Evolutionary conservation across 2,113 vertebrate species (phyloP).

Genomic region (Oncorhynchus keta): DNA sequence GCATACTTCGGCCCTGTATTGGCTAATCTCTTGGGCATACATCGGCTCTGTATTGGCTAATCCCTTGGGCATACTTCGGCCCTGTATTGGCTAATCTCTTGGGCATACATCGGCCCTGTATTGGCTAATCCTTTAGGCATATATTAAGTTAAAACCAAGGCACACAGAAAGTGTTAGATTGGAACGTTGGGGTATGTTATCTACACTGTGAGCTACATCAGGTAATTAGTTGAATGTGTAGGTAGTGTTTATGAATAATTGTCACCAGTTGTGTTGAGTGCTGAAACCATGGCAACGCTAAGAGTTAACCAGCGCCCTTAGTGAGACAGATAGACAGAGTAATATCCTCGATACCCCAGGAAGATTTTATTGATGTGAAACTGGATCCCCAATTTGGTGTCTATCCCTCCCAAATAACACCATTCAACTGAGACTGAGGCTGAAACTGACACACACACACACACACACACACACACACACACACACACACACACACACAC

Average conservation of each 20-base stretch:
- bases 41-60: too few relatives aligned
- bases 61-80: too few relatives aligned
- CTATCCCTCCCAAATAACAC: not conserved
- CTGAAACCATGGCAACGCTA: conserved; percentile 50
- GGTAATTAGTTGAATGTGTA: conserved; percentile 43
- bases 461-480: conserved; percentile 12
- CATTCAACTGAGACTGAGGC: not conserved
- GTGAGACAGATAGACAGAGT: conserved; percentile 21
- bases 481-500: conserved; percentile 11
- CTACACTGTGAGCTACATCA: conserved; percentile 25
- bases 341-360: not conserved
- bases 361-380: too few relatives aligned
- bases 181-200: conserved; percentile 12
- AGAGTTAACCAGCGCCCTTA: not conserved
- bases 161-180: not conserved
- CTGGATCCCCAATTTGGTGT: not conserved
- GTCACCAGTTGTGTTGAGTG: conserved; percentile 37
- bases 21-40: too few relatives aligned
- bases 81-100: too few relatives aligned
- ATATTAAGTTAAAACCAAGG: not conserved
- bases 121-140: too few relatives aligned
- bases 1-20: too few relatives aligned
- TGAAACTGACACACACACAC: not conserved
- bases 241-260: conserved; percentile 41
- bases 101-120: too few relatives aligned